Evolutionary conservation across 2,113 vertebrate species (phyloP), one percentile per base, ranked within the genome.

Genomic region (Alethe castanea): DNA sequence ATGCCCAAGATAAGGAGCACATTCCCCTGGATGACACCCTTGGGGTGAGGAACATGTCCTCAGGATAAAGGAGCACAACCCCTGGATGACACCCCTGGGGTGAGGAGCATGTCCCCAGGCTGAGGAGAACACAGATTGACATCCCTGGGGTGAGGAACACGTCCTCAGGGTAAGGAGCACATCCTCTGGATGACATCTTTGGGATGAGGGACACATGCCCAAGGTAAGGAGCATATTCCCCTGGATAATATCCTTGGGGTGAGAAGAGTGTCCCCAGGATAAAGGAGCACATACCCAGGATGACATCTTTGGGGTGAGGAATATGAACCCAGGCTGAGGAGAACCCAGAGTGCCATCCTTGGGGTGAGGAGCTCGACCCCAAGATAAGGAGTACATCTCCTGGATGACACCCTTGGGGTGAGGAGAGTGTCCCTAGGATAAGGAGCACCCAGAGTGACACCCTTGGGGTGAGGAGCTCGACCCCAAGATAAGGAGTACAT

Each of bases 71-170:
- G 19, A 42, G 24, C 5, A 5, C 31, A 48, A 24, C 47, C 22
- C 47, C 47, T 14, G 12, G 13, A 14, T 25, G 65, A 23, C 6
- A 22, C 8, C 10, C 20, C 1, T 0, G 19, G 20, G 56, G 1
- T 0, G 4, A 66, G 52, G n/a, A 85, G 28, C 36, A 16, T 1
- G 1, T 19, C 18, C 31, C 9, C 11, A 11, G 31, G 12, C 0
- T 15, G 6, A 61, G 19, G 15, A 42, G 24, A 5, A 5, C 31
- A 12, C 31, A 40, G 8, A 12, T 16, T 67, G n/a, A 20, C 42
- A 48, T 14, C 19, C 47, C 1, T 1, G 45, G 25, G n/a, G 13
- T 52, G 66, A 52, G 19, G 47, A 69, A 1, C 11, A 11, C 5
- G 8, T n/a, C 10, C 33, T 16, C 33, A 19, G 24, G 4, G 0